Evolutionary conservation across 2,113 vertebrate genomes (phyloP).

Genomic region (Procapra przewalskii): DNA sequence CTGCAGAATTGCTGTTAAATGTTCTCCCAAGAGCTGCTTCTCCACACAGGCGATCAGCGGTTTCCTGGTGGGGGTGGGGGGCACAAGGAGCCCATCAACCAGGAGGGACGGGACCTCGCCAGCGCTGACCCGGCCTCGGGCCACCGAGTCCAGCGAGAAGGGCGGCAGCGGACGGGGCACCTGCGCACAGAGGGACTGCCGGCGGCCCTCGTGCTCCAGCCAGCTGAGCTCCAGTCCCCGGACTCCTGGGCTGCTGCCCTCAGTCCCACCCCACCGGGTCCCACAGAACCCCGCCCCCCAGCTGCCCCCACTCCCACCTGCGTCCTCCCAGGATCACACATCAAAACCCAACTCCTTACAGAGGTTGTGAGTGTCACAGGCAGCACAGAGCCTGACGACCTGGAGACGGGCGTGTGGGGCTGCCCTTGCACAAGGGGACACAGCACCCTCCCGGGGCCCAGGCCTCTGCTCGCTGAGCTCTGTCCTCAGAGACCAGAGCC

Average conservation of each 20-base stretch:
- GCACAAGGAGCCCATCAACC: too few relatives aligned
- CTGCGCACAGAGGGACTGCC: neutral
- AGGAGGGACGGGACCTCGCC: fast-evolving
- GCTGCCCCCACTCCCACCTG: neutral
- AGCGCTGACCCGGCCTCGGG: neutral
- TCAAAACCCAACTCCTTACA: neutral
- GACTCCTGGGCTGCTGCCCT: neutral
- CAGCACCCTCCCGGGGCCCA: neutral
- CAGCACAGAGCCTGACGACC: neutral
- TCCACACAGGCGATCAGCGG: constrained; percentile 86
- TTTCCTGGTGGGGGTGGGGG: constrained; percentile 74
- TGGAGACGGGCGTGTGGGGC: neutral
- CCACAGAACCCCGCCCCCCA: neutral
- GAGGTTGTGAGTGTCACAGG: fast-evolving
- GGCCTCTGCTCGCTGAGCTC: fast-evolving
- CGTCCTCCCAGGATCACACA: neutral
- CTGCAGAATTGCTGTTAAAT: constrained; percentile 85
- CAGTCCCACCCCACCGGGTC: neutral
- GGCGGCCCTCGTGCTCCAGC: fast-evolving
- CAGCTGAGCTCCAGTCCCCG: neutral
- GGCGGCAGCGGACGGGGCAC: fast-evolving
- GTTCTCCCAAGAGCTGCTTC: constrained; percentile 86
- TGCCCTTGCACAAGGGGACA: neutral
- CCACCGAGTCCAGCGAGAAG: fast-evolving
- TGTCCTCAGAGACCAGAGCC: neutral